phyloP scores from a whole-genome alignment of 2,113 vertebrate genomes.

The Microcebus jonahi region DNA sequence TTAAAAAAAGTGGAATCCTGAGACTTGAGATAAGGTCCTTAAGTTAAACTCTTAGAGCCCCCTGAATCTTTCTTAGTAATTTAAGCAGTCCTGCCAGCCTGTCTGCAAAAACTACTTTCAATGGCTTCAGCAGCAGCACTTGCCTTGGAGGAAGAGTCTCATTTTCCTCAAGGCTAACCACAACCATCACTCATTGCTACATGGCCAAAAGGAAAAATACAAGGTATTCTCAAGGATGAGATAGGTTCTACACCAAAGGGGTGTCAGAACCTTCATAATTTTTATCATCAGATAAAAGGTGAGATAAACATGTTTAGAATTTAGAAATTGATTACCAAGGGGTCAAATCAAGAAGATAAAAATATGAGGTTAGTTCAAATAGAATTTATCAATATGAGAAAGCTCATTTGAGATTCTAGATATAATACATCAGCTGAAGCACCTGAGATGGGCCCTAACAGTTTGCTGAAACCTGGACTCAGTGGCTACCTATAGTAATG shows the following conservation, averaged over 20 bases:
- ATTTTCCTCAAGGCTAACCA: not conserved
- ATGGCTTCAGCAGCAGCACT: not conserved
- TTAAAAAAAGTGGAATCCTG: not conserved
- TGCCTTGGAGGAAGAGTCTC: not conserved
- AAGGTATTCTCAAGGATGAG: not conserved
- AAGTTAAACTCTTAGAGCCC: not conserved
- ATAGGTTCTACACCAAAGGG: not conserved
- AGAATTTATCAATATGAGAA: not conserved
- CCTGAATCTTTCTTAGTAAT: not conserved
- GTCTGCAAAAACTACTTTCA: not conserved
- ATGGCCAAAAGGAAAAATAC: not conserved
- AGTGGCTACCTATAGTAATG: not conserved
- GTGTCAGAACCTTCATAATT: not conserved
- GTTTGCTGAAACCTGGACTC: not conserved
- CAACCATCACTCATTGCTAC: not conserved
- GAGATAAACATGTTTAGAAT: not conserved
- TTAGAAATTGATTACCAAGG: constrained; percentile 8
- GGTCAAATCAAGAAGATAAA: not conserved
- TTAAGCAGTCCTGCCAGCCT: not conserved
- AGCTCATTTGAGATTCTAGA: not conserved
- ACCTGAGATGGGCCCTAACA: not conserved
- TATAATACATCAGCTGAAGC: not conserved
- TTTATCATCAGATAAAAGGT: not conserved
- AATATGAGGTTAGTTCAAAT: not conserved
- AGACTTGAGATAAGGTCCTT: not conserved